Evolutionary conservation across 2,113 vertebrate genomes (phyloP).

Genomic region (Circaetus cinerascens): DNA sequence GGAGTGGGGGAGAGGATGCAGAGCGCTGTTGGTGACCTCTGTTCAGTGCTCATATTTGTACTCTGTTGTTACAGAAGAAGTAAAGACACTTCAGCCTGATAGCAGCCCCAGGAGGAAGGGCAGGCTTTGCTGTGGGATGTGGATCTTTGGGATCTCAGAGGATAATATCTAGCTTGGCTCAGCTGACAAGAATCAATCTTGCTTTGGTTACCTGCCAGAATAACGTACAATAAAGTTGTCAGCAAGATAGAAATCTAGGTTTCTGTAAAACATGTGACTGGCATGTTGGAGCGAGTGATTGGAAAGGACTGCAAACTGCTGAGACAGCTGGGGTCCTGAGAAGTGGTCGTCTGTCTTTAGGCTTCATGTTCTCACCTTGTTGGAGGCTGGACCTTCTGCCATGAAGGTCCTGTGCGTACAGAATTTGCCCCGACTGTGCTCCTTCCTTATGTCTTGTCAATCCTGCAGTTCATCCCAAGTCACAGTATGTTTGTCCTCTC

Average conservation of each 20-base stretch:
- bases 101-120: neutral
- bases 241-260: neutral
- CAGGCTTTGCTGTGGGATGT: constrained; percentile 11
- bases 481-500: neutral
- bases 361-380: fast-evolving
- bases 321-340: neutral
- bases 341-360: neutral
- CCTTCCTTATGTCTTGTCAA: neutral
- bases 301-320: neutral
- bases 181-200: neutral
- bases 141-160: neutral
- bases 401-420: neutral
- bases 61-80: neutral
- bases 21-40: neutral
- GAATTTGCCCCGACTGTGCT: neutral
- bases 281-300: neutral
- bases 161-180: neutral
- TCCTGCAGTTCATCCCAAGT: neutral
- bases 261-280: neutral
- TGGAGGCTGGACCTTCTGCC: neutral
- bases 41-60: neutral
- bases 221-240: neutral
- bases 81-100: neutral
- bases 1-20: constrained; percentile 3
- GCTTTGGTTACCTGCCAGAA: constrained; percentile 2